Conservation (phyloP, 2,113 vertebrate species). For the Oncorhynchus keta region DNA sequence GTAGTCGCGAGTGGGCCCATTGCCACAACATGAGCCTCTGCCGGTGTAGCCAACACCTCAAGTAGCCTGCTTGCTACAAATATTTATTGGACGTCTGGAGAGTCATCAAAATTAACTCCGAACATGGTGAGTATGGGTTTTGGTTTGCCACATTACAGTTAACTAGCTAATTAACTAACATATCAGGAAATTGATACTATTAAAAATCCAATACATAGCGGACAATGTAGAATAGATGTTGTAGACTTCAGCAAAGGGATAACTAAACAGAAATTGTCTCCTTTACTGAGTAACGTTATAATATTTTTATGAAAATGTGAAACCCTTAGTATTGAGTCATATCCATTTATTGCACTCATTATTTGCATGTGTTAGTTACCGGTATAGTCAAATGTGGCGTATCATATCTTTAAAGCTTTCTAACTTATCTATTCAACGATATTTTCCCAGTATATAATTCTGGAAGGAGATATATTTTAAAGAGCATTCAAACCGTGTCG, state of each 20-base stretch:
- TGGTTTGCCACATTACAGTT: background rate
- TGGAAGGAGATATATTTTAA: no score
- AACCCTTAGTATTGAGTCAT: no score
- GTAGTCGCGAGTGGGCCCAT: background rate
- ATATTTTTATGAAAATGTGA: no score
- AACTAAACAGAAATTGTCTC: background rate
- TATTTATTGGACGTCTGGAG: slow-evolving; percentile 39
- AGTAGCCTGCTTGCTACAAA: slow-evolving; percentile 34
- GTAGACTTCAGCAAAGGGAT: background rate
- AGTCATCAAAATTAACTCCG: slow-evolving; percentile 22
- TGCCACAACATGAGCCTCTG: slow-evolving; percentile 44
- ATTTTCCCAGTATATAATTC: no score
- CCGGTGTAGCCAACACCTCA: slow-evolving; percentile 44
- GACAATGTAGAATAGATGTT: background rate
- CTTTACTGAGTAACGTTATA: no score
- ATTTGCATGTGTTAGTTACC: no score
- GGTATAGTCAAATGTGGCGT: no score
- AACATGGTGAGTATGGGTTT: slow-evolving; percentile 65
- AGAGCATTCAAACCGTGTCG: no score
- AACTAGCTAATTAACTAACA: background rate
- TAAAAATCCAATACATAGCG: background rate
- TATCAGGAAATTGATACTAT: background rate
- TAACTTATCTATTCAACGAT: no score
- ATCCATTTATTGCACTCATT: no score
- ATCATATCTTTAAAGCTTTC: no score